Evolutionary conservation across 1,140 invertebrate species (phyloP), one percentile per base, ranked within the genome.

Genomic region (Plodia interpunctella): DNA sequence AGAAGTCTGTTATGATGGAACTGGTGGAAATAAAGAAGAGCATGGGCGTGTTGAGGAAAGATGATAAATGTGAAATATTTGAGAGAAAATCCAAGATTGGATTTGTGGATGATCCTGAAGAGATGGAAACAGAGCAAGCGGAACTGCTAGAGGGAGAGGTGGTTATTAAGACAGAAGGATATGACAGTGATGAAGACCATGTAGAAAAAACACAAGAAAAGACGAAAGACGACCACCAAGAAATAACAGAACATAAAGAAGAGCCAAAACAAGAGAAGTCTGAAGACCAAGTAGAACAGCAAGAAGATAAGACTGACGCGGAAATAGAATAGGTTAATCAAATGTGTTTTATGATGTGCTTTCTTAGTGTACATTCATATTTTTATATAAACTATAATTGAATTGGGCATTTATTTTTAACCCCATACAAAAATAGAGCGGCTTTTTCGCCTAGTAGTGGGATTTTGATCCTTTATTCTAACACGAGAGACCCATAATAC

Each of bases 1-100:
- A 88, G 49, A 86, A 84, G 59, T 84, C 80, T 13, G 80, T 87
- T 28, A 60, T 84, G 49, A 83, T 75, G 71, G 86, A 88, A 57
- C 62, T 88, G 17, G 74, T 44, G 1, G 38, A 44, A 5, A 10
- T 10, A 44, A 44, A 44, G 38, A 44, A 5, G 15, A 44, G 13
- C 15, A 5, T 44, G 15, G 13, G 13, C n/a, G 13, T 15, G 2
- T 3, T 15, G 38, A n/a, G 10, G 38, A 17, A 44, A 10, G 38
- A 44, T 2, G 38, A n/a, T 18, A 77, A 59, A 55, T 30, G 74
- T 17, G 13, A n/a, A 4, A n/a, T 17, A 15, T 5, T 0, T 0
- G 59, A 66, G 18, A 63, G 49, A 52, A 44, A 38, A 35, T 53
- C 64, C 0, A 59, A 70, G 63, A 63, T 44, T 17, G 49, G 17